phyloP scores from a whole-genome alignment of 2,888 invertebrate species.

The Noctua comes region DNA sequence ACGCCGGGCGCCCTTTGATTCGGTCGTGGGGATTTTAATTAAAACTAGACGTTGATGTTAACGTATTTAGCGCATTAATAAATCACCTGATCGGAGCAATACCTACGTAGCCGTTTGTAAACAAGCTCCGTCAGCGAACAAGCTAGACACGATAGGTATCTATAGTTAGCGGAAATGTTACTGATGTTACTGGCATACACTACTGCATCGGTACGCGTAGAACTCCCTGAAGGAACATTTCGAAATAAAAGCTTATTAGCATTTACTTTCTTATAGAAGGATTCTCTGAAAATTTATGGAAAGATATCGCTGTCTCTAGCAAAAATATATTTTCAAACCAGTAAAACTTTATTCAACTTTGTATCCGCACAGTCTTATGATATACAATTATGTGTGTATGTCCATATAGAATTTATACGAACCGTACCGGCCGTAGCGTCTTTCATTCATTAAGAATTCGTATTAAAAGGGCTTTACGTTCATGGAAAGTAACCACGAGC shows the following conservation, averaged over 20 bases:
- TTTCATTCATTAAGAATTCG: not conserved
- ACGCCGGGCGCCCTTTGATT: slow-evolving; percentile 5
- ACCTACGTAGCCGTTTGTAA: not conserved
- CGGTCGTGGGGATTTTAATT: slow-evolving; percentile 21
- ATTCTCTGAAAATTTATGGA: not conserved
- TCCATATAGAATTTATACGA: not conserved
- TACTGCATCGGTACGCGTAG: not conserved
- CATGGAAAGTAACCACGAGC: slow-evolving; percentile 25
- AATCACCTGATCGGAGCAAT: slow-evolving; percentile 16
- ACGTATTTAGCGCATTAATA: slow-evolving; percentile 13
- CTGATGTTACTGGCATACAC: not conserved
- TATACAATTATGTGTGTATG: not conserved
- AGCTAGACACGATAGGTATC: not conserved
- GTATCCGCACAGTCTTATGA: not conserved
- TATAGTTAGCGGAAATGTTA: not conserved
- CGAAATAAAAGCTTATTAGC: not conserved
- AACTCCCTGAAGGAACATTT: not conserved
- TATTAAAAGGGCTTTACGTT: slow-evolving; percentile 32
- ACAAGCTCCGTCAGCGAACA: too few relatives aligned
- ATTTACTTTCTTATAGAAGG: not conserved
- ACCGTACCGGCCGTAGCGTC: not conserved
- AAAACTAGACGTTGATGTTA: slow-evolving; percentile 13
- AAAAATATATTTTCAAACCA: not conserved
- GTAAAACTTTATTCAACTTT: not conserved
- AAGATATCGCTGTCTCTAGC: not conserved